phyloP scores from a whole-genome alignment of 1,140 invertebrate genomes.

The Psilanteris sp. region DNA sequence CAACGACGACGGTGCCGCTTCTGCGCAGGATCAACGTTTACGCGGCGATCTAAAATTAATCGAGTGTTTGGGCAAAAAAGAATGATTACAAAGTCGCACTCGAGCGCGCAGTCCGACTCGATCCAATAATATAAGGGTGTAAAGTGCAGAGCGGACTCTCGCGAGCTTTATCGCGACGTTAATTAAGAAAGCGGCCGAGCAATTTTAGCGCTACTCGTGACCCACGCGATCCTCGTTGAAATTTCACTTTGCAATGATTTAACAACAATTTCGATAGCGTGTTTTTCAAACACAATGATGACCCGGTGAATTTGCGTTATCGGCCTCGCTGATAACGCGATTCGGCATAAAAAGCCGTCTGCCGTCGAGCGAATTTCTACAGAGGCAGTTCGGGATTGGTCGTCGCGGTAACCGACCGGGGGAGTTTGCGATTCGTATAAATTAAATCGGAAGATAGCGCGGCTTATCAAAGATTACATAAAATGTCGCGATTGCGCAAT shows the following conservation, averaged over 20 bases:
- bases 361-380: background rate
- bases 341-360: background rate
- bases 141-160: background rate
- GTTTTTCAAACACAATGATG: slow-evolving; percentile 41
- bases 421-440: slow-evolving; percentile 9
- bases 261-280: slow-evolving; percentile 25
- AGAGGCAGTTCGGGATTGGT: slow-evolving; percentile 2
- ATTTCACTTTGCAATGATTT: slow-evolving; percentile 8
- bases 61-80: no score
- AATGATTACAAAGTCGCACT: no score
- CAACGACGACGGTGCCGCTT: no score
- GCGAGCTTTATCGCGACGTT: slow-evolving; percentile 1
- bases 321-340: slow-evolving; percentile 15
- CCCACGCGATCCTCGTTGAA: slow-evolving; percentile 6
- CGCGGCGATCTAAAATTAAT: no score
- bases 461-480: slow-evolving; percentile 36
- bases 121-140: slow-evolving; percentile 7
- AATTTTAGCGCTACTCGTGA: slow-evolving; percentile 3
- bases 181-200: slow-evolving; percentile 9
- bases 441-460: slow-evolving; percentile 8
- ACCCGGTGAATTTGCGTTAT: slow-evolving; percentile 40
- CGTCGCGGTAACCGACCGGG: slow-evolving; percentile 1
- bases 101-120: no score
- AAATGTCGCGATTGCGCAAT: slow-evolving; percentile 19
- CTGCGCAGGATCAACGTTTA: no score